Conservation (phyloP, 2,888 invertebrate genomes). For the Apomyelois bistriatella region DNA sequence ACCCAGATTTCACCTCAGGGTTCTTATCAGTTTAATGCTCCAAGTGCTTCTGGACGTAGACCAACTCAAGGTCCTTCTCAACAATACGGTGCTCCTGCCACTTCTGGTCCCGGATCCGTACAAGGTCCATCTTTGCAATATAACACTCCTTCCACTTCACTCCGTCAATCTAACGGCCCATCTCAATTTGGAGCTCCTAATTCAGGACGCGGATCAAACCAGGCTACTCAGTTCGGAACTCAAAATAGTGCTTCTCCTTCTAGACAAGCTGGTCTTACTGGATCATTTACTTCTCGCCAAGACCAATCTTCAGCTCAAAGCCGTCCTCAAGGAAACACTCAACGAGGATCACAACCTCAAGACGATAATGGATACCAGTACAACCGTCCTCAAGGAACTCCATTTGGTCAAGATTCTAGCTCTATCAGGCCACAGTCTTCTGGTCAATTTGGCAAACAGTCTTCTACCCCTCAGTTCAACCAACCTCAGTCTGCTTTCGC, state of each 20-base stretch:
- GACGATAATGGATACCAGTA: constrained; percentile 31
- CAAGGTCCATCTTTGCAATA: constrained; percentile 23
- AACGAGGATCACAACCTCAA: constrained; percentile 21
- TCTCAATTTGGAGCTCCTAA: constrained; percentile 22
- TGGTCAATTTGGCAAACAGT: background rate
- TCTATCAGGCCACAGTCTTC: background rate
- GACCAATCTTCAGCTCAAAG: constrained; percentile 7
- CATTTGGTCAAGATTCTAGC: constrained; percentile 13
- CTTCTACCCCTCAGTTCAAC: background rate
- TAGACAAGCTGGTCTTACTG: constrained; percentile 13
- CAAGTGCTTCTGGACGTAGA: background rate
- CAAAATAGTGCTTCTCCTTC: constrained; percentile 14
- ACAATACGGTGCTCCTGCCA: constrained; percentile 23
- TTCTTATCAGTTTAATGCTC: constrained; percentile 2
- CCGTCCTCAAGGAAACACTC: constrained; percentile 7
- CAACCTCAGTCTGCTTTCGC: constrained; percentile 10
- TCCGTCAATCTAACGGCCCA: background rate
- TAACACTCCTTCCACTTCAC: constrained; percentile 15
- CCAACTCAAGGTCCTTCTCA: constrained; percentile 15
- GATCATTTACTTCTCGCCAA: constrained; percentile 7
- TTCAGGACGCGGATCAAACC: constrained; percentile 5
- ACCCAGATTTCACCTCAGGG: constrained; percentile 15
- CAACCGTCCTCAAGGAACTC: constrained; percentile 22
- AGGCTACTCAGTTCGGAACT: constrained; percentile 9
- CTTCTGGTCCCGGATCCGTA: constrained; percentile 6